A percentile compares a stretch with the other conserved stretches of the same genome.
phyloP scores from a whole-genome alignment of 2,888 invertebrate genomes.

The Lepidonotus clava region DNA sequence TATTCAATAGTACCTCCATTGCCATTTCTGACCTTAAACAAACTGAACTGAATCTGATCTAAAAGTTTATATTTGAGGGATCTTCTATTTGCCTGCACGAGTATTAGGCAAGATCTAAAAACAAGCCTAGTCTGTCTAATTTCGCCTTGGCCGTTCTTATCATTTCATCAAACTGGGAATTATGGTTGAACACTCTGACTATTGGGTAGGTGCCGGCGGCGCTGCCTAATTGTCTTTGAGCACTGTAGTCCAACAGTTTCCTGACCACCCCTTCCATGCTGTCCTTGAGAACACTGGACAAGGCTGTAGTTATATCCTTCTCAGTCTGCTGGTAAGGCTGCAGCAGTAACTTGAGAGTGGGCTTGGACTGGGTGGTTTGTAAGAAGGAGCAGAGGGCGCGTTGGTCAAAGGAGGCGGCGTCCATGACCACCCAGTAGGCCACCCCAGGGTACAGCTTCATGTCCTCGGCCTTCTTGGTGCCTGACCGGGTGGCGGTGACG shows the following conservation, averaged over 20 bases:
- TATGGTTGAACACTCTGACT: not conserved
- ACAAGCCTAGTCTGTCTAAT: not conserved
- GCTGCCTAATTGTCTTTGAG: not conserved
- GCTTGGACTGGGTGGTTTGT: not conserved
- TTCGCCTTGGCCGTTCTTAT: not conserved
- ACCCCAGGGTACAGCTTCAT: constrained; percentile 40
- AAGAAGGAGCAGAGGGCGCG: not conserved
- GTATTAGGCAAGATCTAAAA: not conserved
- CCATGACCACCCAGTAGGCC: constrained; percentile 43
- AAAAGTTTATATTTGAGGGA: no score
- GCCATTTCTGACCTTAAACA: no score
- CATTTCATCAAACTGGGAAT: not conserved
- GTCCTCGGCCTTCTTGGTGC: constrained; percentile 21
- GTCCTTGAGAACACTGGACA: constrained; percentile 11
- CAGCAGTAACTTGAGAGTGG: not conserved
- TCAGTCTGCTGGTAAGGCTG: constrained; percentile 43
- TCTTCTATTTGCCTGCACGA: no score
- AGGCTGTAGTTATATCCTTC: not conserved
- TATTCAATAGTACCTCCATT: no score
- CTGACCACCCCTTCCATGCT: constrained; percentile 27
- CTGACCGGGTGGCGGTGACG: constrained; percentile 32
- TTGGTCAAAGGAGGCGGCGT: not conserved
- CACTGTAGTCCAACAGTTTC: constrained; percentile 24
- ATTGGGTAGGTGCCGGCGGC: constrained; percentile 5
- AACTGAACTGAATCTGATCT: no score